Evolutionary conservation across 1,140 invertebrate genomes (phyloP), one percentile per base, ranked within the genome.

Genomic region (Branchinecta lindahli): DNA sequence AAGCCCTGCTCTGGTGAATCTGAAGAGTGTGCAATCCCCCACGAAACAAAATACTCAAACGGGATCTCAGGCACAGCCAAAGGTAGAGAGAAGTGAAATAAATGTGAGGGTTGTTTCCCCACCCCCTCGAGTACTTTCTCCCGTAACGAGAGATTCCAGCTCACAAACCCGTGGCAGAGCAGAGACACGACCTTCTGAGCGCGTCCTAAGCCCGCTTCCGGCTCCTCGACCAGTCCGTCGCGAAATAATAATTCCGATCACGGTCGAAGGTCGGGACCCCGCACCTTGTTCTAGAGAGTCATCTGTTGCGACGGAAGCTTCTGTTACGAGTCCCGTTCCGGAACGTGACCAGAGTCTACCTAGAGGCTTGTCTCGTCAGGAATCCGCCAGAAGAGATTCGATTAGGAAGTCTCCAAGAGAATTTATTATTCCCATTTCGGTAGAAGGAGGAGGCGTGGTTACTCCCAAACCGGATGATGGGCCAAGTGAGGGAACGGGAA

Each of bases 351-450:
- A 18, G 33, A 69, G 68, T 52, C 44, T 45, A 66, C n/a, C 47
- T 15, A 69, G 68, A n/a, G 68, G 68, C 7, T 68, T 33, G 33
- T 33, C 33, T 33, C 33, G 33, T 33, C 33, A 33, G 33, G 33
- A 33, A 33, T 33, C 33, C 33, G 33, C 33, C 33, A 33, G 67
- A 44, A 66, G 70, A 8, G 85, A 92, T 76, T 87, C 88, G 0
- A 91, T 91, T 73, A 86, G 88, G 74, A 93, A 93, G 79, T 90
- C 88, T 69, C 89, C 90, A 9, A 81, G 91, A 18, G 91, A 94
- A 79, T 92, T 91, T 74, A 92, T 94, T 75, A 93, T 94, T 79
- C 91, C 91, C 0, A 93, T 94, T 74, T 88, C 89, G 15, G 85
- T 93, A 65, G 91, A 93, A 80, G 90, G 89, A 71, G 89, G 89